Evolutionary conservation across 2,888 invertebrate species (phyloP), one percentile per base, ranked within the genome.

Genomic region (Diadegma fenestrale): DNA sequence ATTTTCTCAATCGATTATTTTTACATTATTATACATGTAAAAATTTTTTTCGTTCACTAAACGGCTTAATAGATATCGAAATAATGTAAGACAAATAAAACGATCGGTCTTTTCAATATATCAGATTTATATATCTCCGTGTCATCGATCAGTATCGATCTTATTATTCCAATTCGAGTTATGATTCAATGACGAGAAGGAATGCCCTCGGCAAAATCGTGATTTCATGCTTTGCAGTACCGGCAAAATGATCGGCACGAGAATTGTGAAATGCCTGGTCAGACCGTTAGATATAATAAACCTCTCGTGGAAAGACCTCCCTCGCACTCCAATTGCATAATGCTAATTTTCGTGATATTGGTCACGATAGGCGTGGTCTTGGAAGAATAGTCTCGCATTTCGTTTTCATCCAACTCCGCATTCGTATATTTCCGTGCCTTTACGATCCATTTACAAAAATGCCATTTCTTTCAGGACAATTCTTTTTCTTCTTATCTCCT

Each of bases 131-230:
- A 26, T 69, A 30, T 61, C 54, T 41, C 14, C 41, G 41, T 41
- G 51, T 33, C 77, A 78, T 81, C 81, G 81, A 84, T 80, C 72
- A 58, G 51, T 63, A 80, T 84, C 84, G 84, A 84, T 84, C 77
- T 72, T 69, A 81, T 73, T 84, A 68, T 79, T 79, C 33, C 26
- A 45, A 79, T 48, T 69, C 33, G 54, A 43, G 48, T 81, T 69
- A 66, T 63, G 77, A 69, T 81, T 73, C 77, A 78, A 80, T 73
- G 72, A 72, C 77, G 72, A 73, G 26, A 43, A 73, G 63, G 51
- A 81, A 80, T 80, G 80, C 76, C 68, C 73, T 51, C 81, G 73
- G 72, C 77, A 48, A 73, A 73, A 81, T 84, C 84, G 84, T 84
- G 81, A 84, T 81, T 84, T 63, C 68, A 68, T 33, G 45, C 64